A percentile compares a stretch with the other conserved stretches of the same genome.
Conservation (phyloP, 2,888 invertebrate genomes). For the Trisateles emortualis region DNA sequence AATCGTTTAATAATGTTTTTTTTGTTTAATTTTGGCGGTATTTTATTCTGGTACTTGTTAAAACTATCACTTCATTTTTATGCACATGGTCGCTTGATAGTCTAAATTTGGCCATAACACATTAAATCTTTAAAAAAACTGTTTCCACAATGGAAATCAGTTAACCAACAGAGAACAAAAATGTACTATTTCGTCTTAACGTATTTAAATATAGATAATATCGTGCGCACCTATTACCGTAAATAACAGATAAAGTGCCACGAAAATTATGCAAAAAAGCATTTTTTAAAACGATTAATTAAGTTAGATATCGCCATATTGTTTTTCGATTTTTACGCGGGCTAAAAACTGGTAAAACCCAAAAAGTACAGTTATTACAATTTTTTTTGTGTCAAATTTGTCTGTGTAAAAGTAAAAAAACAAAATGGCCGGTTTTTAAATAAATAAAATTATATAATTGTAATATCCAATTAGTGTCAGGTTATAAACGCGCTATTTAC, state of each 20-base stretch:
- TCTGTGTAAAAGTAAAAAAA: slow-evolving; percentile 30
- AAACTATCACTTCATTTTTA: too few relatives aligned
- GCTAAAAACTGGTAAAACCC: not conserved
- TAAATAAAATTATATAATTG: slow-evolving; percentile 58
- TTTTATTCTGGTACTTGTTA: too few relatives aligned
- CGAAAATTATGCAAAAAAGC: not conserved
- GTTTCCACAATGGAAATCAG: too few relatives aligned
- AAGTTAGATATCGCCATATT: slow-evolving; percentile 35
- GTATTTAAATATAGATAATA: too few relatives aligned
- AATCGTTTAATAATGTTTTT: slow-evolving; percentile 28
- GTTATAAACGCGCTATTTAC: slow-evolving; percentile 44
- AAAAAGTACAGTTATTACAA: slow-evolving; percentile 30
- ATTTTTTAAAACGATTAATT: not conserved
- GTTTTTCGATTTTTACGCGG: slow-evolving; percentile 41
- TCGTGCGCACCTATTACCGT: too few relatives aligned
- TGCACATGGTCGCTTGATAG: too few relatives aligned
- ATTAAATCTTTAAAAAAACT: not conserved
- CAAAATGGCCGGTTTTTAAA: slow-evolving; percentile 36
- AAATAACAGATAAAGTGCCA: not conserved
- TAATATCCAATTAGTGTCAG: slow-evolving; percentile 72
- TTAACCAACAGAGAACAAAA: too few relatives aligned
- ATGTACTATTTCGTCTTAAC: too few relatives aligned
- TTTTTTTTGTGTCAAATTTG: slow-evolving; percentile 13
- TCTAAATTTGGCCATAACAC: too few relatives aligned
- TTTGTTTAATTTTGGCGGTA: slow-evolving; percentile 32